Base-by-base conservation (phyloP, 2,113 vertebrate species). In the Heterochromis multidens region DNA sequence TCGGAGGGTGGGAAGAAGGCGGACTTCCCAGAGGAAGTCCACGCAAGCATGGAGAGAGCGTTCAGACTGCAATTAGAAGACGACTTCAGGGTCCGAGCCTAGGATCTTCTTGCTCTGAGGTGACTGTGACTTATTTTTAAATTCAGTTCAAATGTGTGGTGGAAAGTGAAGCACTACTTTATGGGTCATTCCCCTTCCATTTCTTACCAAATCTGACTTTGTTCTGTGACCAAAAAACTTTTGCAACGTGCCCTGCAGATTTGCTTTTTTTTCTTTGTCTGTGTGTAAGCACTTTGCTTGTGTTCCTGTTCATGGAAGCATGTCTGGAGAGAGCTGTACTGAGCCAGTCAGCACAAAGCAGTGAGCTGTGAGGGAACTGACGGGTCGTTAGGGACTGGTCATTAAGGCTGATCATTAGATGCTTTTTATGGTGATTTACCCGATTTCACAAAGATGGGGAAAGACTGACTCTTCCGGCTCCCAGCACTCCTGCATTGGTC, bases 321-420 rank as follows among this genome's bases (percentile, higher is more conserved):
- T 91, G 92, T 91, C 90, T 80, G 78, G 23, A 88, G 89, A 90
- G 83, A 89, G 85, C 84, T 61, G 63, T 65, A 81, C 81, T 7
- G 78, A 80, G 85, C 92, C 86, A 94, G 90, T 94, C 93, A 94
- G 93, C 92, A 94, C 80, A 90, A 87, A 81, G 93, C 92, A 89
- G 79, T 85, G 92, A 91, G 91, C 91, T 88, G 90, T 86, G 91
- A 87, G 88, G 61, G 86, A 85, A 80, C 70, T 89, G 89, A 92
- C 80, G 88, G 87, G 91, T 94, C 82, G 85, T 95, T 94, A 94
- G 93, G 86, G 83, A 37, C 58, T 79, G 82, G 77, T 94, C 92
- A 91, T 96, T 95, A 94, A 91, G 88, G 70, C 86, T 94, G 92
- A 95, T 96, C 93, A 95, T 95, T 94, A 93, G 93, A 90, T 91